Percentiles rank a stretch among this genome's conserved stretches.
These are phyloP conservation scores for Odontomyia ornata DNA, from an alignment of 2,888 invertebrate genomes.

Conservation along the genomic window DNA sequence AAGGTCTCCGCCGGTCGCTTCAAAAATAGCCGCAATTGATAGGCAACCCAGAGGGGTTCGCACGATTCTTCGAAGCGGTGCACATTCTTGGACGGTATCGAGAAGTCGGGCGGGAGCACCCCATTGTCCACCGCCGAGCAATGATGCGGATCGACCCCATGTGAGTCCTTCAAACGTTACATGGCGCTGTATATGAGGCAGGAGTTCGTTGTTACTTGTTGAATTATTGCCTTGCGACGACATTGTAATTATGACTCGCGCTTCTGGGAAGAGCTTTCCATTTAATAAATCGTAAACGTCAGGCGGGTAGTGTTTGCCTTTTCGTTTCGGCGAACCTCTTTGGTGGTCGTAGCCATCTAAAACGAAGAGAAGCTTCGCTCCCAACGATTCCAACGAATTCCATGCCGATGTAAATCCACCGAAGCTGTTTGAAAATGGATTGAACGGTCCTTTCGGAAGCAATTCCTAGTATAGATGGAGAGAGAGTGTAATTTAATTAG, in stretches of 20 bases:
- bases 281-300: conserved; percentile 67
- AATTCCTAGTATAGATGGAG: conserved; percentile 57
- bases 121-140: conserved; percentile 65
- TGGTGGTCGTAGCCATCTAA: conserved; percentile 66
- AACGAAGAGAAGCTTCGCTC: conserved; percentile 66
- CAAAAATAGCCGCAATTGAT: conserved; percentile 66
- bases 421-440: conserved; percentile 56
- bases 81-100: conserved; percentile 63
- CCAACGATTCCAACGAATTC: conserved; percentile 64
- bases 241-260: conserved; percentile 66
- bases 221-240: conserved; percentile 56
- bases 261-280: conserved; percentile 67
- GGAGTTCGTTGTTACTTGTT: conserved; percentile 57
- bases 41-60: conserved; percentile 68
- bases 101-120: conserved; percentile 64
- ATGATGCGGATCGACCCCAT: conserved; percentile 65
- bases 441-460: conserved; percentile 62
- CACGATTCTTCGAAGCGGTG: conserved; percentile 63
- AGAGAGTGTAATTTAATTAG: too few relatives aligned
- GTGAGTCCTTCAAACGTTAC: conserved; percentile 66
- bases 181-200: conserved; percentile 65
- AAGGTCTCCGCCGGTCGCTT: conserved; percentile 62
- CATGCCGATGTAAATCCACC: conserved; percentile 63
- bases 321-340: conserved; percentile 58
- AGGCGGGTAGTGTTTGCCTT: conserved; percentile 61